Base-by-base conservation (phyloP, 2,888 invertebrate genomes). In the Selenia dentaria region DNA sequence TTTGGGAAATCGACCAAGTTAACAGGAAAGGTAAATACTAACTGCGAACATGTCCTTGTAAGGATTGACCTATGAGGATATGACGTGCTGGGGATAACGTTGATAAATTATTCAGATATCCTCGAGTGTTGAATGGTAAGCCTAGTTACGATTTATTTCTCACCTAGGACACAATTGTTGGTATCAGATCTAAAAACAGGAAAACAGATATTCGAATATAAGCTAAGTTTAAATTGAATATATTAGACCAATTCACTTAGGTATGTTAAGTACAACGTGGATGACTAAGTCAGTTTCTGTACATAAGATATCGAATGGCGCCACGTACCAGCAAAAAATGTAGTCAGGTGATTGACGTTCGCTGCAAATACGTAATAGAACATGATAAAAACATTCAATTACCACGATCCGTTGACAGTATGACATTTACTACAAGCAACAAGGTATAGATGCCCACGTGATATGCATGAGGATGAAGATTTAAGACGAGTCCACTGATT, bases 251-350 rank as follows among this genome's bases (percentile, higher is more conserved):
- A 22, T 22, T 22, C 22, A 18, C 14, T 8, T 14, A 14, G 12
- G 9, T 14, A 26, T 35, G 14, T 26, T 10, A 24, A 12, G 6
- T 41, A 10, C 4, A 35, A 43, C 22, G 6, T 29, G 13, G 40
- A 51, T 58, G 59, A 54, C 51, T 57, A 40, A 54, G 41, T 13
- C 38, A 36, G 44, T 41, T 50, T 57, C 57, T 67, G 65, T 59
- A 52, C 59, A 53, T 54, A 62, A 60, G 54, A 64, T 67, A 70
- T 67, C 62, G 63, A 67, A 64, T 71, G 78, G 76, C 79, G 76
- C 74, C 72, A 60, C 46, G 41, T 47, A 54, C 50, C 59, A 51
- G 62, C 61, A 70, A 74, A 79, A 74, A 77, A 70, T 60, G 51
- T 60, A 57, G 66, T 52, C 66, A 60, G 64, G 56, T 67, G 67